A percentile compares a stretch with the other conserved stretches of the same genome.
Evolutionary conservation across 92 coral and sea anemone species (phyloP).

Genomic region (Galaxea fascicularis): DNA sequence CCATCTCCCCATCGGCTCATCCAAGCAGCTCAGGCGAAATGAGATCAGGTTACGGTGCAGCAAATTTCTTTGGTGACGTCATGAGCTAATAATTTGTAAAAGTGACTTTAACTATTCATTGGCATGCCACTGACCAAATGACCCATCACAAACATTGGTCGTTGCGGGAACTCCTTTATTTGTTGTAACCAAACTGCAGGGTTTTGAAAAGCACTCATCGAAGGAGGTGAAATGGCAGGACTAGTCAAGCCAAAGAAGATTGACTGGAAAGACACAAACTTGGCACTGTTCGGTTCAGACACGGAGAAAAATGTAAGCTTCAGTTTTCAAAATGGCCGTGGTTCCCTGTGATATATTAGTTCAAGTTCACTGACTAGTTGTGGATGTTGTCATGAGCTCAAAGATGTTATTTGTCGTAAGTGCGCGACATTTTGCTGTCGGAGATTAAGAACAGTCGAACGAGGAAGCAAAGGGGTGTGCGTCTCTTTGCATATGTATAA

Average conservation of each 20-base stretch:
- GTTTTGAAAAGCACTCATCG: neutral
- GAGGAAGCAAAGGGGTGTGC: no score
- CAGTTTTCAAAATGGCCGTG: conserved; percentile 12
- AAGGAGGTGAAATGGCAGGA: conserved; percentile 73
- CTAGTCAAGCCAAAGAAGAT: conserved; percentile 84
- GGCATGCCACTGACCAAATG: neutral
- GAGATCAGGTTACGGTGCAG: no score
- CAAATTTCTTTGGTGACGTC: neutral
- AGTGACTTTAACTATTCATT: neutral
- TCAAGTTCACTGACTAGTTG: neutral
- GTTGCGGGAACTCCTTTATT: conserved; percentile 37
- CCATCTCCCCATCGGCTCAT: no score
- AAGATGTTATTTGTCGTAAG: neutral
- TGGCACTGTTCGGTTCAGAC: conserved; percentile 91
- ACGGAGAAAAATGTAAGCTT: conserved; percentile 84
- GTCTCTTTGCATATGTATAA: neutral
- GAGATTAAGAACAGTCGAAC: no score
- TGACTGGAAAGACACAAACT: conserved; percentile 89
- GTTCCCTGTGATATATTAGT: neutral
- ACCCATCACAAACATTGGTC: neutral
- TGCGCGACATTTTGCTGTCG: neutral
- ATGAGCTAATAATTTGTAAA: conserved; percentile 3
- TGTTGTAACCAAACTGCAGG: neutral
- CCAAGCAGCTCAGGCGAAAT: no score
- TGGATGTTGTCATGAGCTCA: neutral